phyloP scores from a whole-genome alignment of 2,797 vertebrate genomes.

The Spatula versicolor region DNA sequence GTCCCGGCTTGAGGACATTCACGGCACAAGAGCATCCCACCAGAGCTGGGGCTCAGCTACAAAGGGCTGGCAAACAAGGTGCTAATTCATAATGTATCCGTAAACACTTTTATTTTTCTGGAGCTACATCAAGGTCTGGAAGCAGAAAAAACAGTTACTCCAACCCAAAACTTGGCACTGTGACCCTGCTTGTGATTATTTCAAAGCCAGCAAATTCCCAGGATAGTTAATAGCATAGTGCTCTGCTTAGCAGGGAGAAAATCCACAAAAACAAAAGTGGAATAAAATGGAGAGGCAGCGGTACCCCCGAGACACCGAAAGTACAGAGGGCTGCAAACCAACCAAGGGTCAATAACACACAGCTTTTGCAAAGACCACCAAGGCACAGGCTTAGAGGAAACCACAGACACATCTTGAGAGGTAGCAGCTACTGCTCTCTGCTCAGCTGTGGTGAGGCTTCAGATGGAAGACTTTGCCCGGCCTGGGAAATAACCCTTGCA shows the following conservation, averaged over 20 bases:
- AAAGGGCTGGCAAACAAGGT: constrained; percentile 41
- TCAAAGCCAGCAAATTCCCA: constrained; percentile 45
- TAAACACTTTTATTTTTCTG: constrained; percentile 56
- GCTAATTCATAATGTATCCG: constrained; percentile 37
- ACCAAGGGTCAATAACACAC: neutral
- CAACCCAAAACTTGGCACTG: constrained; percentile 40
- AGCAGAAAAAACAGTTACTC: constrained; percentile 64
- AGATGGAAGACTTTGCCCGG: neutral
- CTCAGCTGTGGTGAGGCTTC: neutral
- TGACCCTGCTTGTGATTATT: neutral
- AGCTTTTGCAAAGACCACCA: neutral
- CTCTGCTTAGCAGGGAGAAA: neutral
- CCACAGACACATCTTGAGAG: neutral
- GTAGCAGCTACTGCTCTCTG: neutral
- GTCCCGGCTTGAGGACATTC: neutral
- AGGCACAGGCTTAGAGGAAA: neutral
- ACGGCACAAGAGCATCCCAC: neutral
- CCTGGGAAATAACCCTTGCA: neutral
- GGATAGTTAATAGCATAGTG: neutral
- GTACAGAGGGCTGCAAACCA: fast-evolving
- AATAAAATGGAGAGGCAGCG: neutral
- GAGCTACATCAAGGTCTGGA: constrained; percentile 68
- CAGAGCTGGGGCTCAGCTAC: neutral
- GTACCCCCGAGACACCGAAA: neutral
- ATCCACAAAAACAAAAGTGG: neutral